Evolutionary conservation across 2,113 vertebrate species (phyloP).

Genomic region (Gopherus flavomarginatus): DNA sequence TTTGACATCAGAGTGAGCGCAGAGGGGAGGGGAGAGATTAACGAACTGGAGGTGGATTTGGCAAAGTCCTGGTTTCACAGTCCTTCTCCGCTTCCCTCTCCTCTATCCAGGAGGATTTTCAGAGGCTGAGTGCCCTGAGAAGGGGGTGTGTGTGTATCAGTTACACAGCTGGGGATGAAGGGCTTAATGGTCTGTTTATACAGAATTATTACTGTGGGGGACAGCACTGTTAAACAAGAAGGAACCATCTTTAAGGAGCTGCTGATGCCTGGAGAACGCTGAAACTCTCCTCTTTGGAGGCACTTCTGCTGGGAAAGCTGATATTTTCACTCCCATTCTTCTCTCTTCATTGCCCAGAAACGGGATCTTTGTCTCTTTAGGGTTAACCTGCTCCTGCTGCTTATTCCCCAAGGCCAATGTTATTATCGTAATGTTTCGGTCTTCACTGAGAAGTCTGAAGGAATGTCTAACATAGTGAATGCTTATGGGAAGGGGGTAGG

Average conservation of each 20-base stretch:
- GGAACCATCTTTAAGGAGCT: background rate
- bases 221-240: background rate
- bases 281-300: background rate
- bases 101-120: background rate
- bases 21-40: background rate
- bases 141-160: background rate
- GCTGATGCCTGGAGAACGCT: background rate
- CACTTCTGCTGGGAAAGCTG: background rate
- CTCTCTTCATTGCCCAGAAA: background rate
- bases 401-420: background rate
- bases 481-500: too few relatives aligned
- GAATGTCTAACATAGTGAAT: too few relatives aligned
- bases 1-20: background rate
- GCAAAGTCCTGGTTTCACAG: background rate
- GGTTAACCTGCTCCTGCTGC: background rate
- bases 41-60: background rate
- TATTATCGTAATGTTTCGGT: background rate
- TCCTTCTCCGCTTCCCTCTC: background rate
- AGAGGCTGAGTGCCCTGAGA: background rate
- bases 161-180: background rate
- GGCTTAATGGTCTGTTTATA: background rate
- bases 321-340: background rate
- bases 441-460: too few relatives aligned
- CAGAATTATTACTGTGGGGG: background rate
- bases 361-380: background rate